phyloP scores from a whole-genome alignment of 2,888 invertebrate species.

The Euplagia quadripunctaria region DNA sequence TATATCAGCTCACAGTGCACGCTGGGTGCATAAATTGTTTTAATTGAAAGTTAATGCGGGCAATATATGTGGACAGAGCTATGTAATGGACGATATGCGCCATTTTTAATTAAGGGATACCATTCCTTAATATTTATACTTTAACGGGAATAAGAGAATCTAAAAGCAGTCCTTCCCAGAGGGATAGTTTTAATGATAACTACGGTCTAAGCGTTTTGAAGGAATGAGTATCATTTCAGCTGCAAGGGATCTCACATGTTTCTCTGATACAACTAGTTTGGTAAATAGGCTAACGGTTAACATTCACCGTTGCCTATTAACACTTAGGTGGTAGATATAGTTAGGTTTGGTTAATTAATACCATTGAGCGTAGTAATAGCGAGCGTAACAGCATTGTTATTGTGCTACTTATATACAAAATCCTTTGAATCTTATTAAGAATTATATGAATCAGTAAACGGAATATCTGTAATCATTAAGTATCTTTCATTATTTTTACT shows the following conservation, averaged over 20 bases:
- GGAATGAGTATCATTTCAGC: neutral
- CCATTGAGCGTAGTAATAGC: too few species aligned
- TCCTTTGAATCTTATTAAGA: constrained; percentile 11
- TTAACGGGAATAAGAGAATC: neutral
- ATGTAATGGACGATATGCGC: constrained; percentile 25
- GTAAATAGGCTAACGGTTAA: neutral
- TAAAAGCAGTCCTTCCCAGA: neutral
- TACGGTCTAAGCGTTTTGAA: neutral
- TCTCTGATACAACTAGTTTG: neutral
- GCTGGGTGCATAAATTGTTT: constrained; percentile 77
- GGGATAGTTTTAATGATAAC: neutral
- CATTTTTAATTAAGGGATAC: constrained; percentile 31
- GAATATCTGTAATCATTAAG: constrained; percentile 8
- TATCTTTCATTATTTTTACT: constrained; percentile 16
- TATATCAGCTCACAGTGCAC: constrained; percentile 57
- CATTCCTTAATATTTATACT: neutral
- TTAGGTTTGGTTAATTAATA: too few species aligned
- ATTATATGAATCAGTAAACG: constrained; percentile 14
- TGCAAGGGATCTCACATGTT: neutral
- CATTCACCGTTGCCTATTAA: neutral
- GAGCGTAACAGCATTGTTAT: constrained; percentile 13
- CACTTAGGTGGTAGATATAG: neutral
- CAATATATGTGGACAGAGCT: constrained; percentile 38
- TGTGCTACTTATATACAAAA: constrained; percentile 36
- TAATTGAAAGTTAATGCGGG: constrained; percentile 86